Evolutionary conservation across 2,888 invertebrate genomes (phyloP), one percentile per base, ranked within the genome.

Genomic region (Halictus quadricinctus): DNA sequence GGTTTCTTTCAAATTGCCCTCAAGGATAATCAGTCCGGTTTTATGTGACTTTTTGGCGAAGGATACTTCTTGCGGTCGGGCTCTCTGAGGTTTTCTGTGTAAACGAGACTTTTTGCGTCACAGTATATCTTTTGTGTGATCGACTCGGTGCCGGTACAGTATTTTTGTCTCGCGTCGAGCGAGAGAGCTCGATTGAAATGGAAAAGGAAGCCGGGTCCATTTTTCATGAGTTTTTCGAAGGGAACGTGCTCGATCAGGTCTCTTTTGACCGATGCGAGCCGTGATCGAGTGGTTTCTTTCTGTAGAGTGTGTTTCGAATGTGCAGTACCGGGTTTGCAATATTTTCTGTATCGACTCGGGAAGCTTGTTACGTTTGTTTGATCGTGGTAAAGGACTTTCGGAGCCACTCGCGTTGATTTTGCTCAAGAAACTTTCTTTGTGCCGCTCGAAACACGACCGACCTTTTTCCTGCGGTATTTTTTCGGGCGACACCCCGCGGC

Each of bases 11-110:
- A 36, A 66, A 66, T 36, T 29, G 66, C 66, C 36, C 36, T 29
- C 29, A 66, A 66, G 66, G 36, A 66, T 66, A 66, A 66, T 66
- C 2, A 66, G 36, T 18, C 18, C 66, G 66, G 66, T 66, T 66
- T 66, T 36, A 36, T 18, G 66, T 3, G 36, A 36, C 66, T 66
- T 36, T 36, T 66, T 66, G 29, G 36, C 18, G 18, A 18, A 8
- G 66, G 66, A 66, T 66, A 36, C 18, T 36, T 66, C 18, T 29
- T 36, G 36, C 66, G 66, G 66, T 66, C 3, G 18, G 18, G 7
- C 36, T 29, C 29, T 18, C 15, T 0, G 64, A 66, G 64, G 36
- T 29, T 36, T 29, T 15, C 36, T 18, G 66, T 36, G 66, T 66
- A 66, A 66, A 66, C 36, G 36, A 36, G 66, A 66, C 8, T 36